Conservation (phyloP, 2,888 invertebrate genomes). For the Hartigia nigra region DNA sequence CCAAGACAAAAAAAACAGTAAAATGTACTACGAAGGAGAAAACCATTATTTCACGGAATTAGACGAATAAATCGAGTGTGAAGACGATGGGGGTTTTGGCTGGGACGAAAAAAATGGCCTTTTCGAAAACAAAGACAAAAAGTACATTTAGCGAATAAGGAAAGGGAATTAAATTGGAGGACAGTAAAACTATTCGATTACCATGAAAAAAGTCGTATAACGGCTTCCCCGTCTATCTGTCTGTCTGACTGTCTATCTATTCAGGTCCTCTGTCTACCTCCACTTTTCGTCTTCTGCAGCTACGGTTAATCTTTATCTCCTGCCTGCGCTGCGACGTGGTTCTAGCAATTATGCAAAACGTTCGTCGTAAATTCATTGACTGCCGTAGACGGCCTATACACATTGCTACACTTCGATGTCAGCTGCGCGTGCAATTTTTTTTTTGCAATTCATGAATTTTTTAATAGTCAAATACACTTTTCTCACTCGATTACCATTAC, state of each 20-base stretch:
- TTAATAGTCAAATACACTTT: not conserved
- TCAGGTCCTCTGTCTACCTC: not conserved
- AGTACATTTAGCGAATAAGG: not conserved
- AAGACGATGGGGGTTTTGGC: conserved; percentile 15
- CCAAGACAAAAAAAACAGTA: not conserved
- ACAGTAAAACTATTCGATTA: not conserved
- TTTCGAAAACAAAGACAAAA: conserved; percentile 15
- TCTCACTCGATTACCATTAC: not conserved
- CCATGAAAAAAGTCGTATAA: not conserved
- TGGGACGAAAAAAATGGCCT: conserved; percentile 18
- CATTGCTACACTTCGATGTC: not conserved
- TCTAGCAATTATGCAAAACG: not conserved
- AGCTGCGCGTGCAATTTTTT: not conserved
- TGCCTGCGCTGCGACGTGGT: not conserved
- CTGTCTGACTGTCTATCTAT: not conserved
- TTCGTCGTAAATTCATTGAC: not conserved
- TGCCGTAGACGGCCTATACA: not conserved
- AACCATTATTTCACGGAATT: conserved; percentile 19
- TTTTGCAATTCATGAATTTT: not conserved
- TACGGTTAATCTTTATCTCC: not conserved
- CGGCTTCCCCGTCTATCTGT: not conserved
- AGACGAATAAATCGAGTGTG: conserved; percentile 17
- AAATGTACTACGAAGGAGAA: not conserved
- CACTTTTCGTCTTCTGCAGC: not conserved
- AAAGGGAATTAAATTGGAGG: not conserved